Percentiles rank a stretch among this genome's conserved stretches.
These are phyloP conservation scores for Telmatherina bonti DNA, from an alignment of 2,797 vertebrate genomes.

Conservation along the genomic window DNA sequence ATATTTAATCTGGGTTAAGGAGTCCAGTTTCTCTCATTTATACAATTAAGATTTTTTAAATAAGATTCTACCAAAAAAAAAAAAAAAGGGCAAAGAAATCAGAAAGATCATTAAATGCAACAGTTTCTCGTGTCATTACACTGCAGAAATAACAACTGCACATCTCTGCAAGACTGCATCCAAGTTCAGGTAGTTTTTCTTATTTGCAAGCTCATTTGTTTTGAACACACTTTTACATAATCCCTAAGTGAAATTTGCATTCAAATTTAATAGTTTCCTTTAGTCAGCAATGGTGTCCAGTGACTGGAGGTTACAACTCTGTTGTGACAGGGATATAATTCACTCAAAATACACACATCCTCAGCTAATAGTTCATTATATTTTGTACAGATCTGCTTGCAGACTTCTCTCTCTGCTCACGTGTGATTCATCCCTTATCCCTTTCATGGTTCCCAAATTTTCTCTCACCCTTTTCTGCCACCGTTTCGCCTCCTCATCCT, in stretches of 20 bases:
- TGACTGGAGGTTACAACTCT: neutral
- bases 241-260: neutral
- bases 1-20: neutral
- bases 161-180: neutral
- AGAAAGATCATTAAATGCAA: neutral
- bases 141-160: neutral
- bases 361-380: constrained; percentile 1
- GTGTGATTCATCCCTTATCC: constrained; percentile 63
- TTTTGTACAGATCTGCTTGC: constrained; percentile 29
- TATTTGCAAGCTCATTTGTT: constrained; percentile 4
- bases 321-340: neutral
- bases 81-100: neutral
- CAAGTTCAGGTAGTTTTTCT: neutral
- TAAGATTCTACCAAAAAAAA: too few relatives aligned
- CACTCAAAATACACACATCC: constrained; percentile 11
- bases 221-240: constrained; percentile 10
- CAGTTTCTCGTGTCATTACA: neutral
- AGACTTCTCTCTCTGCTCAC: constrained; percentile 57
- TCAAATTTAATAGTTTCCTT: constrained; percentile 8
- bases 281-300: neutral
- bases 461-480: constrained; percentile 95
- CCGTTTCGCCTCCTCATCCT: constrained; percentile 90
- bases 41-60: neutral
- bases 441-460: constrained; percentile 51
- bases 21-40: neutral